These are phyloP conservation scores for Apamea anceps DNA, from an alignment of 2,888 invertebrate genomes.

Conservation along the genomic window DNA sequence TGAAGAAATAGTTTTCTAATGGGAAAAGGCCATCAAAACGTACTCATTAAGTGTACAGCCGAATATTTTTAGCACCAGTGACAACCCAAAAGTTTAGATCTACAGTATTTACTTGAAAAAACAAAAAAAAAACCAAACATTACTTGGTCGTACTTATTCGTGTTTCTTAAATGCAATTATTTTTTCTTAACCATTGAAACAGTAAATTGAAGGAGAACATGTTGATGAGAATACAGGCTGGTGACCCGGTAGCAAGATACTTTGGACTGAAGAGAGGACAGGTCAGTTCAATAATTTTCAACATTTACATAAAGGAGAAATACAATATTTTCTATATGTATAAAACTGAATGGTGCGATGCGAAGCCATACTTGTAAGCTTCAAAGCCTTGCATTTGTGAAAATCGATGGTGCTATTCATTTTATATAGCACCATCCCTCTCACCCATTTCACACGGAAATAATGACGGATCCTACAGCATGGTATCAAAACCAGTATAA, in stretches of 20 bases:
- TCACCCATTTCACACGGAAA: background rate
- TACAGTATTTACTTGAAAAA: no score
- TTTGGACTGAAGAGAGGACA: conserved; percentile 99
- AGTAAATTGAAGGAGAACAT: conserved; percentile 99
- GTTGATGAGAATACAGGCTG: conserved; percentile 99
- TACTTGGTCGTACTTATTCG: no score
- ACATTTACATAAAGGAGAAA: no score
- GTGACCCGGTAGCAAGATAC: conserved; percentile 99
- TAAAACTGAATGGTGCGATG: background rate
- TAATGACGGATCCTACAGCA: background rate
- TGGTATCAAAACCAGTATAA: no score
- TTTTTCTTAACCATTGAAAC: conserved; percentile 70
- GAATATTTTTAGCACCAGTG: no score
- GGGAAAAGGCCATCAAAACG: no score
- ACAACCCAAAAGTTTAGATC: no score
- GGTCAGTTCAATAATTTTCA: conserved; percentile 84
- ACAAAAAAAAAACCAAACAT: no score
- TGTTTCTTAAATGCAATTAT: conserved; percentile 48
- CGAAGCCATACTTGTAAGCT: background rate
- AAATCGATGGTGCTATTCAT: background rate
- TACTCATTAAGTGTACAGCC: no score
- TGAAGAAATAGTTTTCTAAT: no score
- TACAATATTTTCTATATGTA: background rate
- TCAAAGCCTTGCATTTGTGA: background rate
- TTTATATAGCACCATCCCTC: background rate